Evolutionary conservation across 2,888 invertebrate genomes (phyloP), one percentile per base, ranked within the genome.

Genomic region (Pachliopta kotzebuea): DNA sequence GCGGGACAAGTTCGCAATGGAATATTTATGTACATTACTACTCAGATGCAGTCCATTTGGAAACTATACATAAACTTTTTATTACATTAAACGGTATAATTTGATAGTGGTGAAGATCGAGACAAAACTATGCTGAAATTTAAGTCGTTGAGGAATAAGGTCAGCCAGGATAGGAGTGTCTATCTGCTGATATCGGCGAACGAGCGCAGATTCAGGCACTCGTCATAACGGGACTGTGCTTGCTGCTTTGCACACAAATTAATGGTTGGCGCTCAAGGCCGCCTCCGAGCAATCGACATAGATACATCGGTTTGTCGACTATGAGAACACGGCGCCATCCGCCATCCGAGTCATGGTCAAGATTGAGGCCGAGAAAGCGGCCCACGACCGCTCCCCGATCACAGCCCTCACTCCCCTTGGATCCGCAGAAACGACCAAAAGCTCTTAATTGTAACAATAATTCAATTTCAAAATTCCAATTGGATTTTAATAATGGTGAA

Each of bases 261-360:
- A 88, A 88, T 88, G 84, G 84, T 81, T 80, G 83, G 78, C 79
- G 87, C 83, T 90, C 90, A 90, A 90, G 90, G 90, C 90, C 90
- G 88, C 88, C 89, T 88, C 85, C 86, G 84, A 87, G 84, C 86
- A 85, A 87, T 89, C 88, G 89, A 89, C 89, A 90, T 88, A 88
- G 87, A 90, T 88, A 89, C 88, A 89, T 89, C 83, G 80, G 79
- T 85, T 86, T 86, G 86, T 84, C 85, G 85, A 85, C 84, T 85
- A 85, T 83, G 86, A 88, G 87, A 88, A 86, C 85, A 81, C 80
- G 84, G 84, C 83, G 74, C 73, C 85, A 84, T 86, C 85, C 83
- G 74, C 73, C 85, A 84, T 86, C 85, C 81, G 78, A 84, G 77
- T 81, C 77, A 76, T 79, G 80, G 83, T 77, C 81, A 81, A 83